Conservation (phyloP, 2,797 vertebrate species). For the Anas bahamensis region DNA sequence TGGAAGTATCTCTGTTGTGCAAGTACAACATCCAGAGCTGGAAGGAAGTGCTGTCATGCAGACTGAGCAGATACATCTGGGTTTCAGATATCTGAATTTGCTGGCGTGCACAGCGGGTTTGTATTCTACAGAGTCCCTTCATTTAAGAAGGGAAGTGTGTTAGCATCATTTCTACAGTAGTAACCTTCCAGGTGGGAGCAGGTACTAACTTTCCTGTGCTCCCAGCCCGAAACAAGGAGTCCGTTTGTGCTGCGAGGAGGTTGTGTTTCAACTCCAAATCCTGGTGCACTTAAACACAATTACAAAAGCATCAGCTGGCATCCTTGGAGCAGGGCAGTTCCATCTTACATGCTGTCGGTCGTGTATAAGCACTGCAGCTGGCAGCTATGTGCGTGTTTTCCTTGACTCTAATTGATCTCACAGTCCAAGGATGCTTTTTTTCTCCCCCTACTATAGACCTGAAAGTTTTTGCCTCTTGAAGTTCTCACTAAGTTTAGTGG, state of each 20-base stretch:
- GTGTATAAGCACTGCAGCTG: not conserved
- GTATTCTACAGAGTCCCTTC: too few relatives aligned
- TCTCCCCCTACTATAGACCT: not conserved
- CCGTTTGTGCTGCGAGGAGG: not conserved
- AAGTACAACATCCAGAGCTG: not conserved
- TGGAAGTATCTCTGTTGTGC: not conserved
- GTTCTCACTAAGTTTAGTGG: not conserved
- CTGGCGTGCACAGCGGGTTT: not conserved
- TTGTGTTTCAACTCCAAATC: not conserved
- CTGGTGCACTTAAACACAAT: not conserved
- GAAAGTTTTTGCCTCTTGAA: not conserved
- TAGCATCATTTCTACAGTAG: not conserved
- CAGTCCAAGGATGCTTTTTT: not conserved
- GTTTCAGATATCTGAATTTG: not conserved
- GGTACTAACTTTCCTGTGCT: not conserved
- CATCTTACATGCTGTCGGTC: not conserved
- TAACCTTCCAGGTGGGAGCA: not conserved
- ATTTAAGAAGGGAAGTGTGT: not conserved
- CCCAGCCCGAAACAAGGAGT: not conserved
- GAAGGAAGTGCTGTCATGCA: not conserved
- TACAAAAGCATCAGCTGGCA: not conserved
- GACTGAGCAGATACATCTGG: not conserved
- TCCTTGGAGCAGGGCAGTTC: not conserved
- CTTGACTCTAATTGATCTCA: not conserved
- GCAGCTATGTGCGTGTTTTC: not conserved